A percentile compares a stretch with the other conserved stretches of the same genome.
Evolutionary conservation across 2,113 vertebrate species (phyloP).

Genomic region (Microcebus lehilahytsara): DNA sequence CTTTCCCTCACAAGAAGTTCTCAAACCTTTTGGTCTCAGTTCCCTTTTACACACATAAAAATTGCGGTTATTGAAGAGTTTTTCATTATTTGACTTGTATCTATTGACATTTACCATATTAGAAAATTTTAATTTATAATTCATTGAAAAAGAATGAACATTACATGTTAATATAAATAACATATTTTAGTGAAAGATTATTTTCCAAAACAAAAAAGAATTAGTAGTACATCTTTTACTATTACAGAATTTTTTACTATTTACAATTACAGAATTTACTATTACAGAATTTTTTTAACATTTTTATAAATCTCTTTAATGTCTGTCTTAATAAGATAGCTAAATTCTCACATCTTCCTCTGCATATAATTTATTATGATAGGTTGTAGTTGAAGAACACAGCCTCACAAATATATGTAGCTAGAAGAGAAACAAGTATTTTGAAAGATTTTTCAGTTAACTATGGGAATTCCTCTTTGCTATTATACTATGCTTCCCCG

Average conservation of each 20-base stretch:
- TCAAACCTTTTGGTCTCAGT: background rate
- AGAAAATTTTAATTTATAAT: background rate
- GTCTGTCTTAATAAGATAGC: background rate
- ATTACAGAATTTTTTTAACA: background rate
- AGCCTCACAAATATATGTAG: background rate
- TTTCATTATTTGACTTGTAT: background rate
- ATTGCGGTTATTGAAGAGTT: background rate
- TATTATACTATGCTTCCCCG: background rate
- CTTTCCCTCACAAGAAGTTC: background rate
- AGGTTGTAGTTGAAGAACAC: background rate
- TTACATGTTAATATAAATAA: background rate
- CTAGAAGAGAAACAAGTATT: background rate
- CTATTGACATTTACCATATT: background rate
- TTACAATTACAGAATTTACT: no score
- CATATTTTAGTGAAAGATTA: background rate
- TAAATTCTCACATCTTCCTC: background rate
- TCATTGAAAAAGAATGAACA: background rate
- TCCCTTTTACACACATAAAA: background rate
- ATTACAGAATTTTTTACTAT: no score
- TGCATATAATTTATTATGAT: background rate
- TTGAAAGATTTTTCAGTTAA: constrained; percentile 8
- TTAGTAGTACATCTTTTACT: background rate
- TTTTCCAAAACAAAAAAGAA: background rate
- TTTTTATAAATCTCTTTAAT: constrained; percentile 9
- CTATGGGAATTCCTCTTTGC: background rate